Evolutionary conservation across 2,797 vertebrate genomes (phyloP).

Genomic region (Enteromius treurensis): DNA sequence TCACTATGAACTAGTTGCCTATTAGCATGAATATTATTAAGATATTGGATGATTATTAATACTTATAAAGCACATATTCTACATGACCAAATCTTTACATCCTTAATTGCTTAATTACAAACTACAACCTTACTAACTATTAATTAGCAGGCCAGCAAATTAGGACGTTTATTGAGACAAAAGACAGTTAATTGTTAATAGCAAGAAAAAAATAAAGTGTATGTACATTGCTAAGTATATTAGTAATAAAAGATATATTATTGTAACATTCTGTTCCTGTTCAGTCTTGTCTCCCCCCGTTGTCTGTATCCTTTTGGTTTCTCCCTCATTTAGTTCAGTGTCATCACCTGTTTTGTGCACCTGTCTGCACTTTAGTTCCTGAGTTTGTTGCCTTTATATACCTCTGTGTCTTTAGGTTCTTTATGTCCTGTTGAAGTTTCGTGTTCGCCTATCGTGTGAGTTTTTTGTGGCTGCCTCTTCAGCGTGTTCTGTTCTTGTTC

Average conservation of each 20-base stretch:
- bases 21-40: not conserved
- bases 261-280: too few relatives aligned
- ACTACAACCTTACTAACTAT: not conserved
- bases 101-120: not conserved
- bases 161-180: not conserved
- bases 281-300: too few relatives aligned
- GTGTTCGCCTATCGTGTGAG: too few relatives aligned
- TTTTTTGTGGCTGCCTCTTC: too few relatives aligned
- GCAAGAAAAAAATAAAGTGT: not conserved
- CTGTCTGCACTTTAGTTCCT: too few relatives aligned
- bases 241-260: not conserved
- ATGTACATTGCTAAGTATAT: not conserved
- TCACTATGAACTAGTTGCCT: not conserved
- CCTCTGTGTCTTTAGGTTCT: too few relatives aligned
- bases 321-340: too few relatives aligned
- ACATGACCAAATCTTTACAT: not conserved
- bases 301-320: too few relatives aligned
- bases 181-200: not conserved
- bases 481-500: too few relatives aligned
- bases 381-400: too few relatives aligned
- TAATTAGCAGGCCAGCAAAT: not conserved
- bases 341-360: too few relatives aligned
- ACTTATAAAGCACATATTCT: not conserved
- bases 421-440: too few relatives aligned
- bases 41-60: not conserved